Evolutionary conservation across 2,797 vertebrate species (phyloP), one percentile per base, ranked within the genome.

Genomic region (Ctenochaetus hawaiiensis): DNA sequence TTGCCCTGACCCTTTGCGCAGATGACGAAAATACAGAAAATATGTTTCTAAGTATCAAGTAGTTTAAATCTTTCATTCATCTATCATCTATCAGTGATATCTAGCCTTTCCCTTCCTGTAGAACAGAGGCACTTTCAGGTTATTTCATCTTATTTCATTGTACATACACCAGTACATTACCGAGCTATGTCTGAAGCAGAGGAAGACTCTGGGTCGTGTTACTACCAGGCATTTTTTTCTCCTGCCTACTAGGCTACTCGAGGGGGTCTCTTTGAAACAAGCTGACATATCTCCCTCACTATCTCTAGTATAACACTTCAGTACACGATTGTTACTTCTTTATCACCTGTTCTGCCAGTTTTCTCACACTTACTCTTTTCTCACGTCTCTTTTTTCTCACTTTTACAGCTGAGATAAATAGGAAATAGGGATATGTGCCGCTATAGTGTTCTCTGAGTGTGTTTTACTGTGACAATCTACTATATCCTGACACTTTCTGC

Each of bases 221-320:
- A 53, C 67, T 56, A 53, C 30, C 30, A 64, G 63, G 53, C 67
- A 57, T 82, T 64, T 81, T 39, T 61, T 72, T 34, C 69, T 54
- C 14, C 30, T 63, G 47, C 62, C 57, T 60, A 18, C 64, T 30
- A 12, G 65, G 67, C 22, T 18, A 47, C 22, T 34, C 9, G 17
- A 17, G 20, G 51, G 62, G 70, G 34, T 11, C 43, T 79, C 68
- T 80, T 85, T 73, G 56, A 88, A 72, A 77, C 34, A 47, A 78
- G 84, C 63, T 34, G 62, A 82, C 82, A 82, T 41, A 82, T 82
- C 68, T 80, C 65, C 59, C 62, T 72, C 75, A 58, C 68, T 64
- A 58, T 71, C 59, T 79, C 48, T 56, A 77, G 72, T 59, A 58
- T 77, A 37, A 78, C 72, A 67, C 66, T 45, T 74, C 30, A 72